A percentile compares a stretch with the other conserved stretches of the same genome.
Evolutionary conservation across 2,113 vertebrate genomes (phyloP).

Genomic region (Agapornis roseicollis): DNA sequence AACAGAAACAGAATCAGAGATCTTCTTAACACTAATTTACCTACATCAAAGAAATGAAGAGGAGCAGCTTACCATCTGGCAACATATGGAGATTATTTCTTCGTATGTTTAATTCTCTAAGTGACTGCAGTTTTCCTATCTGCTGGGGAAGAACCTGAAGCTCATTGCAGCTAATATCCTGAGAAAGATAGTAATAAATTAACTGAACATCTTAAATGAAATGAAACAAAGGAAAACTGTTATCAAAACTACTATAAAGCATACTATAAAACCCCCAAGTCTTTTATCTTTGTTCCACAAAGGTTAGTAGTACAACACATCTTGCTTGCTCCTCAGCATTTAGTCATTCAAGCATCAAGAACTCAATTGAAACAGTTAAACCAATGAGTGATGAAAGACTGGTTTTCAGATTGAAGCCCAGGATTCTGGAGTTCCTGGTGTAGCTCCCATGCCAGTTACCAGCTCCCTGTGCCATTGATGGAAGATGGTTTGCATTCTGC

Average conservation of each 20-base stretch:
- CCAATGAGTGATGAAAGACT: neutral
- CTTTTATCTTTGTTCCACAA: neutral
- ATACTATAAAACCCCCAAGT: neutral
- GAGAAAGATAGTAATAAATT: constrained; percentile 36
- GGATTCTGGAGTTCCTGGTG: neutral
- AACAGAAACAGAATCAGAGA: neutral
- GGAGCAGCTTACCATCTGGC: constrained; percentile 86
- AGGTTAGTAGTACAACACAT: neutral
- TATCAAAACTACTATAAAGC: neutral
- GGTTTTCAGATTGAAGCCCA: neutral
- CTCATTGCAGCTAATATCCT: constrained; percentile 98
- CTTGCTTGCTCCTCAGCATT: neutral
- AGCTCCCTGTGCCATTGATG: neutral
- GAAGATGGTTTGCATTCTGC: neutral
- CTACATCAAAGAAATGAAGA: neutral
- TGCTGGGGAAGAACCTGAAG: constrained; percentile 94
- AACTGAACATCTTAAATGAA: neutral
- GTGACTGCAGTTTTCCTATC: constrained; percentile 90
- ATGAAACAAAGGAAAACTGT: neutral
- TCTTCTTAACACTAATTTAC: constrained; percentile 3
- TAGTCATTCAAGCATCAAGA: neutral
- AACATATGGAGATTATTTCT: constrained; percentile 94
- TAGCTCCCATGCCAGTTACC: neutral
- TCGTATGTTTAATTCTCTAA: constrained; percentile 95
- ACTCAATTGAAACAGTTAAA: neutral